Evolutionary conservation across 2,797 vertebrate species (phyloP).

Genomic region (Lacerta bilineata): DNA sequence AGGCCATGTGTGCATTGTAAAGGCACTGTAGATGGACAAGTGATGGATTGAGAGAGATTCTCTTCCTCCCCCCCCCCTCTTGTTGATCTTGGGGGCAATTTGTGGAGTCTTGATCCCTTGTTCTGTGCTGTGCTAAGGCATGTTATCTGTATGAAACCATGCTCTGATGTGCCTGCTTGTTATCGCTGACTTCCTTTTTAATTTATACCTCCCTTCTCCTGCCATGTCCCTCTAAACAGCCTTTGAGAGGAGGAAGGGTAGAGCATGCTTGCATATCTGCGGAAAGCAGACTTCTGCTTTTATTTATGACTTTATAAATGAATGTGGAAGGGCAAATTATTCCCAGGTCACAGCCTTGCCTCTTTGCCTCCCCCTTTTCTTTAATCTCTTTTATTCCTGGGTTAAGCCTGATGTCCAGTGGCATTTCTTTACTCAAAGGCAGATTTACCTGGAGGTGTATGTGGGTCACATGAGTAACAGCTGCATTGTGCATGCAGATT

Average conservation of each 20-base stretch:
- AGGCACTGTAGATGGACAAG: neutral
- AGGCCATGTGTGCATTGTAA: neutral
- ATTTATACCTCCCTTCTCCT: neutral
- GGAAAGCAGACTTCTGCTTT: neutral
- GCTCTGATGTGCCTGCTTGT: neutral
- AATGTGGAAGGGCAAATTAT: neutral
- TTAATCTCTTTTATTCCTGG: slow-evolving; percentile 56
- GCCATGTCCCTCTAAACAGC: neutral
- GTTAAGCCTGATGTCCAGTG: slow-evolving; percentile 21
- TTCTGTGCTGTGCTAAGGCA: neutral
- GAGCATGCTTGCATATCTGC: neutral
- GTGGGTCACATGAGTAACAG: slow-evolving; percentile 34
- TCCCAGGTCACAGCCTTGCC: slow-evolving; percentile 23
- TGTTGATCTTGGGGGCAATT: neutral
- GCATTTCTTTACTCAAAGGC: slow-evolving; percentile 38
- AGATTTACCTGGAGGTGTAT: slow-evolving; percentile 39
- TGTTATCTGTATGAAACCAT: neutral
- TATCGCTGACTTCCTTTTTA: neutral
- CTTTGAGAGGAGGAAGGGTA: neutral
- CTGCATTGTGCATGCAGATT: neutral
- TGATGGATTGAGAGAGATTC: neutral
- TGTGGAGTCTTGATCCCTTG: neutral
- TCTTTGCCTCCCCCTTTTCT: neutral
- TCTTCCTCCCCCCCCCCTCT: too few relatives aligned
- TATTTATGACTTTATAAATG: neutral